phyloP scores from a whole-genome alignment of 2,888 invertebrate genomes.

The Diploptera punctata region DNA sequence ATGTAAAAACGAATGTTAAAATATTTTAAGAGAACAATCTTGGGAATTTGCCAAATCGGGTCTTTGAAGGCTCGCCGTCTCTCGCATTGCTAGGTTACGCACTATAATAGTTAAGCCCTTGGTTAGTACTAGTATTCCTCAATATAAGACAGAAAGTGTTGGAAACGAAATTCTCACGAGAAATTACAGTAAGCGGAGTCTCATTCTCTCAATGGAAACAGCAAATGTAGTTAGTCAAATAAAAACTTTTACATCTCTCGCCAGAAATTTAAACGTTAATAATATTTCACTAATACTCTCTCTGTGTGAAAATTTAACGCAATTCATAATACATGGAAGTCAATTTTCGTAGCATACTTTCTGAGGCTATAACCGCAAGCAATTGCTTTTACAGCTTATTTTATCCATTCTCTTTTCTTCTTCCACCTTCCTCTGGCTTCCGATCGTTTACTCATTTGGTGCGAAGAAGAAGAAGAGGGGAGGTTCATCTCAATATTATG shows the following conservation, averaged over 20 bases:
- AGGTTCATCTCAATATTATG: constrained; percentile 59
- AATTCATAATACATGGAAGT: constrained; percentile 42
- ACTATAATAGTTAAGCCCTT: too few species aligned
- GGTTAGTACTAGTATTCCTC: too few species aligned
- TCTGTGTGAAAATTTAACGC: constrained; percentile 44
- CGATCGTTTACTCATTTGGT: constrained; percentile 40
- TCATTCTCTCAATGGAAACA: neutral
- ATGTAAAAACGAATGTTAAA: too few species aligned
- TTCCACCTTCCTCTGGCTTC: constrained; percentile 29
- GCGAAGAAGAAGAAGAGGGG: constrained; percentile 29
- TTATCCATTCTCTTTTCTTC: constrained; percentile 32
- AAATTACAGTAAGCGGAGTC: neutral
- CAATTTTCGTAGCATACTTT: constrained; percentile 38
- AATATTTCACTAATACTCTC: constrained; percentile 35
- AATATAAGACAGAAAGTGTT: too few species aligned
- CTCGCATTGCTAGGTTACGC: too few species aligned
- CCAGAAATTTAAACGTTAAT: constrained; percentile 35
- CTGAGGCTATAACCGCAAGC: constrained; percentile 39
- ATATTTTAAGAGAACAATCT: too few species aligned
- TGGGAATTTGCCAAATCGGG: too few species aligned
- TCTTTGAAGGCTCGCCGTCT: too few species aligned
- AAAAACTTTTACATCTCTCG: constrained; percentile 2
- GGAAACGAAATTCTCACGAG: too few species aligned
- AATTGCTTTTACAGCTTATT: constrained; percentile 34
- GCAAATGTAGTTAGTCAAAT: constrained; percentile 20